phyloP scores from a whole-genome alignment of 2,113 vertebrate species.

The Paracanthobrama guichenoti region DNA sequence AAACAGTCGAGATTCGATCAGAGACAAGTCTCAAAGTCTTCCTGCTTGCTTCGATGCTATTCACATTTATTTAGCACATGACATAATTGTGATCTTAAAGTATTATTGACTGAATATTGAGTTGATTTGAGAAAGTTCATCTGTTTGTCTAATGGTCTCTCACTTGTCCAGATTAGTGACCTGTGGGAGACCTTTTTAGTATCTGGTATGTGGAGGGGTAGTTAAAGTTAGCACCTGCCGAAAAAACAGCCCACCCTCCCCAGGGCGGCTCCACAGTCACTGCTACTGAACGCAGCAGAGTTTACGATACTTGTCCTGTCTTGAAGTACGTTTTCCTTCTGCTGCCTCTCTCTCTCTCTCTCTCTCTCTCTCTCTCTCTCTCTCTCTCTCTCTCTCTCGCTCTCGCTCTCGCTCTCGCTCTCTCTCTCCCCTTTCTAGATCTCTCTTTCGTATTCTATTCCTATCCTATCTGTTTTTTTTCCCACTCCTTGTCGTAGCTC shows the following conservation, averaged over 20 bases:
- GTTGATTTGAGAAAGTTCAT: background rate
- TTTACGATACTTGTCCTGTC: background rate
- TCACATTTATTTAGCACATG: background rate
- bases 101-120: background rate
- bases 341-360: conserved; percentile 12
- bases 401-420: too few relatives aligned
- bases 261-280: background rate
- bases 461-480: conserved; percentile 15
- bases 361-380: too few relatives aligned
- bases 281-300: background rate
- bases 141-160: conserved; percentile 5
- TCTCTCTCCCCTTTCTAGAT: background rate
- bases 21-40: background rate
- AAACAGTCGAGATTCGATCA: background rate
- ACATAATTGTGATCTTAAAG: background rate
- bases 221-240: conserved; percentile 37
- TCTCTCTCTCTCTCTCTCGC: background rate
- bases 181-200: background rate
- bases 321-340: background rate
- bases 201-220: conserved; percentile 11
- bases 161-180: background rate
- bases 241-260: background rate
- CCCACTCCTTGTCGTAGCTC: conserved; percentile 45
- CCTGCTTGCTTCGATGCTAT: background rate
- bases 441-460: background rate